phyloP scores from a whole-genome alignment of 2,888 invertebrate species.

The Mimachlamys varia region DNA sequence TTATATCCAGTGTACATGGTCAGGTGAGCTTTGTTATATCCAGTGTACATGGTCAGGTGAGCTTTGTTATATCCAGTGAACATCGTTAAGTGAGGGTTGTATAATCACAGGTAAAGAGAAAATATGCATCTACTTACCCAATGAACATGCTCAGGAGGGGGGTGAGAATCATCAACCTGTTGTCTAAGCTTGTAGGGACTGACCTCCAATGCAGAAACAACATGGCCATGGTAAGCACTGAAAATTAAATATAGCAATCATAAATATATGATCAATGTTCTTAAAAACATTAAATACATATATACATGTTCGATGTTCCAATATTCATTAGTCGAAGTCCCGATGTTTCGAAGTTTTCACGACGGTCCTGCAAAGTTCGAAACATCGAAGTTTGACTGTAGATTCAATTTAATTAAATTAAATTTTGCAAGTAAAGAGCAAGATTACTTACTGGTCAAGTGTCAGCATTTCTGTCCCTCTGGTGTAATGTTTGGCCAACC shows the following conservation, averaged over 20 bases:
- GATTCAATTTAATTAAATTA: no score
- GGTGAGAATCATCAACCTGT: conserved; percentile 82
- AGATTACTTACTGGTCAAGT: conserved; percentile 94
- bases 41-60: not conserved
- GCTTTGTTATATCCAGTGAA: no score
- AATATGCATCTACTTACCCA: conserved; percentile 78
- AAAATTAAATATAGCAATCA: conserved; percentile 62
- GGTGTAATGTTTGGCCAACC: conserved; percentile 94
- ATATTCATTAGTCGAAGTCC: no score
- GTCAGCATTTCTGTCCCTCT: conserved; percentile 94
- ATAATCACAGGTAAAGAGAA: not conserved
- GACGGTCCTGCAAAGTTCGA: no score
- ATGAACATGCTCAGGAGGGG: conserved; percentile 84
- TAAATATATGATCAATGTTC: no score
- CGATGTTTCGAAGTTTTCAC: no score
- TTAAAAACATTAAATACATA: no score
- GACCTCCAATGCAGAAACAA: conserved; percentile 97
- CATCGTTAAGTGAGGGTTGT: no score
- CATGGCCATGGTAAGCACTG: conserved; percentile 99
- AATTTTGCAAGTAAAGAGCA: no score
- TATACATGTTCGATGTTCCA: no score
- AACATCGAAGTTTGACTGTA: no score
- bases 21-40: not conserved
- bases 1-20: not conserved
- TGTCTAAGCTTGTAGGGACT: conserved; percentile 99